Base-by-base conservation (phyloP, 2,888 invertebrate genomes). In the Holacanthella duospinosa region DNA sequence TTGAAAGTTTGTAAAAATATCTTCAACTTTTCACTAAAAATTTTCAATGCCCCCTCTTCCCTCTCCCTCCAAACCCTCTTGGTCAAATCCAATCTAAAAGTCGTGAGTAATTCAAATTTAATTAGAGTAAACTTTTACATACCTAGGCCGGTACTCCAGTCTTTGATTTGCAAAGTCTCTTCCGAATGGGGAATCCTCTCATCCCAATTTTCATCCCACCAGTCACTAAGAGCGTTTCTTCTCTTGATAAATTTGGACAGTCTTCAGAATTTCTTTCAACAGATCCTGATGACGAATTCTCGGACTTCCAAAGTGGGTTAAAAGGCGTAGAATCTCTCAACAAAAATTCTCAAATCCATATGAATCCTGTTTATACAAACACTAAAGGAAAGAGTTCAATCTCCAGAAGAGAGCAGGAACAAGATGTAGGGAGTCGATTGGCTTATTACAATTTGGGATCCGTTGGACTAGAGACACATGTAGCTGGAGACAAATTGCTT, bases 291-390 rank as follows among this genome's bases (percentile, higher is more conserved):
- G 80, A 80, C 67, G 81, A 81, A 21, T 81, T 81, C 69, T 77
- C 79, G 1, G 81, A 81, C 29, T 81, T 81, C 67, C 80, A 81
- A 72, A 80, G 79, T 71, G 75, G 74, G 16, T 36, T 36, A 12
- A 36, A 6, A 16, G 36, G 36, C 6, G n/a, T n/a, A n/a, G n/a
- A n/a, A n/a, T n/a, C n/a, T n/a, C n/a, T n/a, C n/a, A n/a, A n/a
- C n/a, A n/a, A n/a, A n/a, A n/a, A n/a, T n/a, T n/a, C n/a, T n/a
- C n/a, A n/a, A n/a, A n/a, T n/a, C n/a, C n/a, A n/a, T n/a, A n/a
- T n/a, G n/a, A 36, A 16, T 16, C 16, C 36, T 16, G 16, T 16
- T 36, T 36, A 6, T 36, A 65, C 36, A n/a, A n/a, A n/a, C n/a
- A n/a, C n/a, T n/a, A n/a, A n/a, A n/a, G 16, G 36, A 36, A 36